Evolutionary conservation across 2,888 invertebrate genomes (phyloP).

Genomic region (Machimus atricapillus): DNA sequence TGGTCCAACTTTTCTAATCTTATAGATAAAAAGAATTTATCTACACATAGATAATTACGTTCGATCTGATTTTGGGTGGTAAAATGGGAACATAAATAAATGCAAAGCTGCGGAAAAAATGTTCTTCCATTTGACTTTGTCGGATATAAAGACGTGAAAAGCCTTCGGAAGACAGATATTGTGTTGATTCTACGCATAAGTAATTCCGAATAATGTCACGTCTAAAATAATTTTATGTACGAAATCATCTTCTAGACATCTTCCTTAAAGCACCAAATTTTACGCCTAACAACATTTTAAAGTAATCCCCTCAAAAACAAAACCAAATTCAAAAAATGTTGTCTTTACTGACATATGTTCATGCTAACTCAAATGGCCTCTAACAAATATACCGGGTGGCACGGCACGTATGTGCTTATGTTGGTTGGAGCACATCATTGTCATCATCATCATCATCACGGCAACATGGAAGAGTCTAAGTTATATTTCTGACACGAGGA

Average conservation of each 20-base stretch:
- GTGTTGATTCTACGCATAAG: background rate
- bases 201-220: background rate
- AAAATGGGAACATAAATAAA: background rate
- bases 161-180: background rate
- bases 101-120: background rate
- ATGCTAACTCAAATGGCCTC: background rate
- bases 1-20: too few relatives aligned
- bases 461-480: background rate
- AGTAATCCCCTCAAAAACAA: background rate
- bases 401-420: background rate
- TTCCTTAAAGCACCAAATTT: background rate
- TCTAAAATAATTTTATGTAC: background rate
- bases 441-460: background rate
- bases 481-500: background rate
- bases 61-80: background rate
- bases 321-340: background rate
- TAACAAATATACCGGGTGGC: background rate
- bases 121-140: background rate
- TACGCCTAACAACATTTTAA: background rate
- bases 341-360: background rate
- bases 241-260: background rate
- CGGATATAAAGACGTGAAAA: background rate
- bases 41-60: background rate
- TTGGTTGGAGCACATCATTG: background rate
- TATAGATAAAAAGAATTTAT: background rate